Percentiles rank a stretch among this genome's conserved stretches.
Evolutionary conservation across 2,113 vertebrate species (phyloP).

Genomic region (Lampris incognitus): DNA sequence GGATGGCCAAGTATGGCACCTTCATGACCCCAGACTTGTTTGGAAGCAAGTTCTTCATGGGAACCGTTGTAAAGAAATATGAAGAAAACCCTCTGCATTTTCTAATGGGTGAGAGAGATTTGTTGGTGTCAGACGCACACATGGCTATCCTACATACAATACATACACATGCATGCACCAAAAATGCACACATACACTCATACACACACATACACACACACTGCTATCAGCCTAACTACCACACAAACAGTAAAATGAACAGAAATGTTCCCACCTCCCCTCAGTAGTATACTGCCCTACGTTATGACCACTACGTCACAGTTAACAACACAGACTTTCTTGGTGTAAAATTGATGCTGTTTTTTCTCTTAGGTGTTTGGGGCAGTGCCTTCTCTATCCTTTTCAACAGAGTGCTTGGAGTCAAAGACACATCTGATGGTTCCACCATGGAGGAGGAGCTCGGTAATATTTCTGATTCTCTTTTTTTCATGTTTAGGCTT

Average conservation of each 20-base stretch:
- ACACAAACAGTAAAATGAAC: too few species aligned
- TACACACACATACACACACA: constrained; percentile 19
- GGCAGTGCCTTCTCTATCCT: constrained; percentile 98
- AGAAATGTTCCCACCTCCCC: too few species aligned
- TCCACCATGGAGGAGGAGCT: constrained; percentile 97
- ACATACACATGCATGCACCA: background rate
- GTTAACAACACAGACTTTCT: too few species aligned
- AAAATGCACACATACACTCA: background rate
- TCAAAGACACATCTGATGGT: constrained; percentile 85
- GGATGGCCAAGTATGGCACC: constrained; percentile 98
- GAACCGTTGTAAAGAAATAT: constrained; percentile 92
- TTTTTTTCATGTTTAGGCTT: background rate
- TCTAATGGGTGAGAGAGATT: constrained; percentile 91
- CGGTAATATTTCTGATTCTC: constrained; percentile 79
- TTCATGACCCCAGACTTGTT: constrained; percentile 97
- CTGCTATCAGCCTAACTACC: too few species aligned
- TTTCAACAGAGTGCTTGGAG: constrained; percentile 95
- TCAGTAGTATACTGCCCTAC: too few species aligned
- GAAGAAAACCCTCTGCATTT: constrained; percentile 97
- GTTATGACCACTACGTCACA: too few species aligned
- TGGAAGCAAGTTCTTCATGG: constrained; percentile 99
- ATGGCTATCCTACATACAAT: background rate
- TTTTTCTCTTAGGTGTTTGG: constrained; percentile 88
- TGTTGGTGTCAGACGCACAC: constrained; percentile 1
- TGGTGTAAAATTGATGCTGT: constrained; percentile 9